Evolutionary conservation across 2,113 vertebrate genomes (phyloP).

Genomic region (Fulica atra): DNA sequence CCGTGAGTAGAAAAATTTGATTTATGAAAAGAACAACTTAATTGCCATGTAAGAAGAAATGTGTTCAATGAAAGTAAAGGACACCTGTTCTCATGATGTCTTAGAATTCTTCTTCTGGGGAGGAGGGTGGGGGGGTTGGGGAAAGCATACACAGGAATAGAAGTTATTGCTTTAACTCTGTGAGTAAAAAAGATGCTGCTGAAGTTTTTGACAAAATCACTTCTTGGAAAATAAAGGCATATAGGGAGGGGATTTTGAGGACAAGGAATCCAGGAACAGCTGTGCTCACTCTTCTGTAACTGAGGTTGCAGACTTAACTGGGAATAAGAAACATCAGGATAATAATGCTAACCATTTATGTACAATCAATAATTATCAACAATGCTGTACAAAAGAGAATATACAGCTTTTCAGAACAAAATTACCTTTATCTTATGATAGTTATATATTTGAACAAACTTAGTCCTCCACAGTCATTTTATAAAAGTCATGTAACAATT

Average conservation of each 20-base stretch:
- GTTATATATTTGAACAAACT: not conserved
- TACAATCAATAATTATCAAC: not conserved
- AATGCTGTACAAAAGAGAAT: not conserved
- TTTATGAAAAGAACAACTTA: not conserved
- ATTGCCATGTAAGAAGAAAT: not conserved
- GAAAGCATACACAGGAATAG: not conserved
- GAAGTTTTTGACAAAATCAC: not conserved
- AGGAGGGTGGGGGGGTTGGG: accelerated
- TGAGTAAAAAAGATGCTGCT: not conserved
- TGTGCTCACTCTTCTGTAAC: not conserved
- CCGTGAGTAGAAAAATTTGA: not conserved
- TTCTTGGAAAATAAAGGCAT: not conserved
- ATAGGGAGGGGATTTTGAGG: not conserved
- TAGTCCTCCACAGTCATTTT: not conserved
- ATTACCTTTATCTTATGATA: not conserved
- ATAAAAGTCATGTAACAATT: not conserved
- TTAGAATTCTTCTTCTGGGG: too few species aligned
- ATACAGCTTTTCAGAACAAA: not conserved
- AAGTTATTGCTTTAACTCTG: not conserved
- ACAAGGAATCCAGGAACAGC: not conserved
- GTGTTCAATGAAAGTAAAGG: not conserved
- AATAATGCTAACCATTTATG: not conserved
- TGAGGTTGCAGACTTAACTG: not conserved
- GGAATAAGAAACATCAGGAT: not conserved
- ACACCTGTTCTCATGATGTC: not conserved